Base-by-base conservation (phyloP, 2,797 vertebrate species). In the Anabacerthia variegaticeps region DNA sequence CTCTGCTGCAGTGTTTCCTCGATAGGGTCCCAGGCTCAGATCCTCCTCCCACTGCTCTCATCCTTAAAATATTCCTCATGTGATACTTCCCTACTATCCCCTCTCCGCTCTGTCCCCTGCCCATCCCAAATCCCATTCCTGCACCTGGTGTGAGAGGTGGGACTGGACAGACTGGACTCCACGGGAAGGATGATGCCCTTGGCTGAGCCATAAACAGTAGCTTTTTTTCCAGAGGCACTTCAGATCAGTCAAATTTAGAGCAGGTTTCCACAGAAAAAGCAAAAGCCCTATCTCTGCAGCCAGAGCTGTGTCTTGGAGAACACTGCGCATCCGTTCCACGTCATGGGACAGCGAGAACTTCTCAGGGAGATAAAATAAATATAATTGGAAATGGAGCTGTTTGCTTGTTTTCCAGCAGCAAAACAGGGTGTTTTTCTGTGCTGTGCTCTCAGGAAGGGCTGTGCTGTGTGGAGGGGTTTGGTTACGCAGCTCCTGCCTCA, bases 401-500 rank as follows among this genome's bases (percentile, higher is more conserved):
- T 82, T 85, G 82, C 17, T 21, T 37, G 23, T 41, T 75, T 71
- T 73, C 49, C 54, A 91, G n/a, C 19, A 74, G 83, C 62, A 72
- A 44, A 68, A 32, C 51, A 16, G 24, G 51, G 71, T 28, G 82
- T 51, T 30, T 89, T 36, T n/a, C 44, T 67, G 58, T 54, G 16
- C 37, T 1, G 1, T 5, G 2, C n/a, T 83, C 89, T 72, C 92
- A 49, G 83, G 22, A 56, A 20, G 0, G 66, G 58, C 95, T 66
- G 66, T 78, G 80, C 85, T 16, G 2, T 22, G 85, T 12, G 37
- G 79, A 55, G 69, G 7, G 83, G 76, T 51, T 82, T 79, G 81
- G 79, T 87, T 71, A 88, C 32, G 28, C 76, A 75, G 67, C 92
- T 88, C n/a, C 94, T 95, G 95, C 93, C 84, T 69, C 71, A 22